Evolutionary conservation across 2,888 invertebrate species (phyloP).

Genomic region (Tigriopus californicus): DNA sequence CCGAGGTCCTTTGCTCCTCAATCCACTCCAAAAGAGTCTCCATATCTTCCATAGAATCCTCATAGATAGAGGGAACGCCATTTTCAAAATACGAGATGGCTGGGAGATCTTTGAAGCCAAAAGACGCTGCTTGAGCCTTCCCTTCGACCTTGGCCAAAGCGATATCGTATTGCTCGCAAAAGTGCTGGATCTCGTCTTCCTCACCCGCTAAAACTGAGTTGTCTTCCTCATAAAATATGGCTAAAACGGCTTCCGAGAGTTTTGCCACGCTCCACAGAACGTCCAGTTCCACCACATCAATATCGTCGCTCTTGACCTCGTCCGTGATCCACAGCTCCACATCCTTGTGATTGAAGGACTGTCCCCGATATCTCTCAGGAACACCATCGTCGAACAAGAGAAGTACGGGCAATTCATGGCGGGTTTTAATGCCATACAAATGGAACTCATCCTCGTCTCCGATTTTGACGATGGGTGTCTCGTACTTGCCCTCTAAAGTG

Average conservation of each 20-base stretch:
- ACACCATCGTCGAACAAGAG: slow-evolving; percentile 80
- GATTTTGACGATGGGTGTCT: too few species aligned
- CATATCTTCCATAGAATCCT: slow-evolving; percentile 23
- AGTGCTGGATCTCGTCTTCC: slow-evolving; percentile 81
- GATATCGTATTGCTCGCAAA: slow-evolving; percentile 69
- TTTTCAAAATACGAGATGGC: slow-evolving; percentile 74
- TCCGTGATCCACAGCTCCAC: slow-evolving; percentile 78
- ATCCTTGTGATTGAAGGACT: slow-evolving; percentile 45
- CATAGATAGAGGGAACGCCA: slow-evolving; percentile 48
- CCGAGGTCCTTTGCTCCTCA: slow-evolving; percentile 57
- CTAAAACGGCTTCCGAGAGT: background rate
- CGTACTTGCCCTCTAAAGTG: too few species aligned
- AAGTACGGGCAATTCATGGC: slow-evolving; percentile 50
- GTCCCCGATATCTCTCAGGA: slow-evolving; percentile 39
- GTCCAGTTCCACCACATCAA: slow-evolving; percentile 42
- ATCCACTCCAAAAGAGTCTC: slow-evolving; percentile 81
- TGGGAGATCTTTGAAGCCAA: slow-evolving; percentile 73
- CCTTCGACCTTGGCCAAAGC: slow-evolving; percentile 77
- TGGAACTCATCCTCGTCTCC: too few species aligned
- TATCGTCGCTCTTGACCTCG: slow-evolving; percentile 70
- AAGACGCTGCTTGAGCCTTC: slow-evolving; percentile 61
- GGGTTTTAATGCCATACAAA: too few species aligned
- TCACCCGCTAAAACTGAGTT: slow-evolving; percentile 57
- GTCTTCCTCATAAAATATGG: slow-evolving; percentile 43
- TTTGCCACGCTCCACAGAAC: background rate